These are phyloP conservation scores for Caenorhabditis sp. DNA, from an alignment of 2,888 invertebrate species.

Conservation along the genomic window DNA sequence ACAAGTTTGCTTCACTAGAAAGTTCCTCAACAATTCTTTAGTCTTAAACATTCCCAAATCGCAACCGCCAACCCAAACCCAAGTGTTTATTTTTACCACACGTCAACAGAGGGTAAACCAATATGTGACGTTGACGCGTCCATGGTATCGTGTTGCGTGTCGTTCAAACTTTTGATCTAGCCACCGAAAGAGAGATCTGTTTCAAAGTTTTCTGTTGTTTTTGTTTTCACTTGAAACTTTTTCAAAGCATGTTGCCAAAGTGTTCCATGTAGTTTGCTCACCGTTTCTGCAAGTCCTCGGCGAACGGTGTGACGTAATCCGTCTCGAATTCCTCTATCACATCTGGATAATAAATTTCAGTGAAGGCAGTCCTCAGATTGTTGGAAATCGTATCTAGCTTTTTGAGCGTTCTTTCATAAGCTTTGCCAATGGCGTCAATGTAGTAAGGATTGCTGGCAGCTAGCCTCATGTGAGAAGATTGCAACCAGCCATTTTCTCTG, in stretches of 20 bases:
- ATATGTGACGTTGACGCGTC: slow-evolving; percentile 37
- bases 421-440: slow-evolving; percentile 66
- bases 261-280: background rate
- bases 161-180: slow-evolving; percentile 32
- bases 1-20: background rate
- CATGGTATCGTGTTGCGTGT: slow-evolving; percentile 27
- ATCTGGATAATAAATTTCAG: slow-evolving; percentile 68
- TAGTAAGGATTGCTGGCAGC: slow-evolving; percentile 67
- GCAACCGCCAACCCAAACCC: background rate
- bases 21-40: slow-evolving; percentile 18
- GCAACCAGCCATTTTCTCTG: slow-evolving; percentile 71
- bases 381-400: slow-evolving; percentile 61
- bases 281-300: slow-evolving; percentile 64
- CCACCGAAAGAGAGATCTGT: slow-evolving; percentile 9
- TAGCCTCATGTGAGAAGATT: slow-evolving; percentile 67
- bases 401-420: slow-evolving; percentile 65
- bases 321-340: slow-evolving; percentile 64
- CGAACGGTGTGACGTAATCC: slow-evolving; percentile 67
- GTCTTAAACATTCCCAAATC: slow-evolving; percentile 4
- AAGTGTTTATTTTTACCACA: slow-evolving; percentile 28
- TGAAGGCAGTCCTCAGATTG: slow-evolving; percentile 51
- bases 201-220: background rate
- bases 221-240: background rate
- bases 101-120: slow-evolving; percentile 27
- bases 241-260: background rate